Evolutionary conservation across 2,888 invertebrate species (phyloP), one percentile per base, ranked within the genome.

Genomic region (Rotaria socialis): DNA sequence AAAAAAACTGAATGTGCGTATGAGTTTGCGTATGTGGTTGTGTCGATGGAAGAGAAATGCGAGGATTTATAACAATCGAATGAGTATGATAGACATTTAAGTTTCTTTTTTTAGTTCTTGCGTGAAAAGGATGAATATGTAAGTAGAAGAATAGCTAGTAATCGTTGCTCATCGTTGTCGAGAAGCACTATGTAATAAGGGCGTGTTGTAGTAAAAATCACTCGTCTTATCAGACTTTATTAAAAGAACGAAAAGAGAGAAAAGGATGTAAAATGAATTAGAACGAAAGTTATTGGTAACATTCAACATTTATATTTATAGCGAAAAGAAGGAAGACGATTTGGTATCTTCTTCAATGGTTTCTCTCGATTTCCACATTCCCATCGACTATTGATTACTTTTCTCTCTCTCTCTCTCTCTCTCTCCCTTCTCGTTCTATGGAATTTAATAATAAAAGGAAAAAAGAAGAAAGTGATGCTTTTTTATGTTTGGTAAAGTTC

Each of bases 311-410:
- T 55, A 55, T 22, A 50, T 55, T 35, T 35, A 67, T 67, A 35
- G 27, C 16, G 27, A 67, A 10, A 60, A n/a, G 67, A 35, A 67
- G 35, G 35, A 67, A 19, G 35, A 67, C 35, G 35, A 67, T 67
- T 67, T 35, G 6, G 27, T 67, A 67, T 67, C 27, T 67, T 67
- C 27, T 67, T 67, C 35, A 67, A 22, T 22, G 55, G 55, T 14
- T 67, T 67, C 27, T 67, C 27, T 67, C 27, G 19, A 67, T 67
- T 67, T 67, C 67, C 67, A 67, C 67, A 67, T 19, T 67, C 67
- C 67, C 16, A 67, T 35, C 19, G 35, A 27, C 16, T 35, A 35
- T 67, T 67, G 67, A 67, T 67, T 35, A 67, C 67, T 16, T 67
- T 67, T 41, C 35, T 67, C 35, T 67, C 27, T 67, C 67, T 14